Base-by-base conservation (phyloP, 1,140 invertebrate genomes). In the Drosophila varians region DNA sequence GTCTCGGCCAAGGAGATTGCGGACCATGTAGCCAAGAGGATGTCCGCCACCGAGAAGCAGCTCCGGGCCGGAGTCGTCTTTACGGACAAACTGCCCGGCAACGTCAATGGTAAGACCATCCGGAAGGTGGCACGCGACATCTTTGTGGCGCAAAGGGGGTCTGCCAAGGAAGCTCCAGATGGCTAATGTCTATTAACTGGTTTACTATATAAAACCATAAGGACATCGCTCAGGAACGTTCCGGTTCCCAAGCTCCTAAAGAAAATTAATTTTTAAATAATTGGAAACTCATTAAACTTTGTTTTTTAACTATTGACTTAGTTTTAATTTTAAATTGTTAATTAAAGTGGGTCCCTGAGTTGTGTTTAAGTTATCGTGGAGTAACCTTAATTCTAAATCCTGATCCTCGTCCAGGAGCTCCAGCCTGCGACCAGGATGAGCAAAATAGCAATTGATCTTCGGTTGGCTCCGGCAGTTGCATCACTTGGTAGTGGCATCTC, bases 101-200 rank as follows among this genome's bases (percentile, higher is more conserved):
- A 94, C 16, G 83, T 93, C 0, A 93, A 93, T 4, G 94, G 94
- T 2, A 96, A 96, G 91, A 92, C 95, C 5, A 90, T 94, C 19
- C 91, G 94, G 51, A 92, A 91, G 51, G 76, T 91, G 19, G 80
- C 93, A 2, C 91, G 89, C 49, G 74, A 91, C 69, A 60, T 92
- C 9, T 89, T 89, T 19, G 9, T 72, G 1, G 28, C 65, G 6
- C 60, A 73, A 36, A 62, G 36, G 23, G 71, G 25, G 12, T 31
- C 48, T 3, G 25, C 14, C 26, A 61, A 57, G 65, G 78, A 31
- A 49, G 61, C 26, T 43, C 38, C n/a, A 16, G 0, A 43, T 1
- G 3, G 40, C 52, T 31, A n/a, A n/a, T n/a, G n/a, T n/a, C n/a
- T n/a, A n/a, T n/a, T n/a, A n/a, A n/a, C n/a, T n/a, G n/a, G n/a